These are phyloP conservation scores for Zonitis immaculata DNA, from an alignment of 2,888 invertebrate species.

Conservation along the genomic window DNA sequence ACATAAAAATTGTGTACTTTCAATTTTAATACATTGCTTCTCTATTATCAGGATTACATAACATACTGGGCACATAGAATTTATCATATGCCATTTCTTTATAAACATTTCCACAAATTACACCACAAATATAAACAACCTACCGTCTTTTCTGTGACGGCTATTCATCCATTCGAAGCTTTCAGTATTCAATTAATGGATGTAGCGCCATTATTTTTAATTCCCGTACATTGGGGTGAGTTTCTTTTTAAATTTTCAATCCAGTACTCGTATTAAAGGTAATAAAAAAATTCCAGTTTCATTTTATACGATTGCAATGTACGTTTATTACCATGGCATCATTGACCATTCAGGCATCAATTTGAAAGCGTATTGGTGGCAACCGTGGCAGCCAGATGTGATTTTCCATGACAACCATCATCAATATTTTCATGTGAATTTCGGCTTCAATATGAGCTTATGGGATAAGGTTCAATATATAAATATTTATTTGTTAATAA, in stretches of 20 bases:
- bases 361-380: conserved; percentile 70
- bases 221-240: conserved; percentile 68
- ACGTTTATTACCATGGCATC: conserved; percentile 68
- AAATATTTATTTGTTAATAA: conserved; percentile 23
- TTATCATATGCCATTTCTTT: conserved; percentile 64
- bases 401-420: conserved; percentile 75
- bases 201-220: conserved; percentile 57
- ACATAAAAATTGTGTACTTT: neutral
- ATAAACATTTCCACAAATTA: conserved; percentile 67
- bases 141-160: conserved; percentile 70
- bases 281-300: conserved; percentile 40
- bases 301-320: conserved; percentile 49
- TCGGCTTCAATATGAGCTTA: conserved; percentile 64
- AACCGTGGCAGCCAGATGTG: conserved; percentile 70
- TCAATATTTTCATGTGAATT: conserved; percentile 74
- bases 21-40: too few relatives aligned
- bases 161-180: conserved; percentile 69
- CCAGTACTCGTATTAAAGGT: too few relatives aligned
- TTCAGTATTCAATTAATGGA: conserved; percentile 59
- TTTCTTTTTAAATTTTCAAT: neutral
- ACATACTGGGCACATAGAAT: conserved; percentile 64
- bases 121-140: conserved; percentile 75
- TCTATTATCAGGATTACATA: conserved; percentile 59
- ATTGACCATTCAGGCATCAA: conserved; percentile 72
- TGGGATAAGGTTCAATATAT: conserved; percentile 59